A percentile compares a stretch with the other conserved stretches of the same genome.
phyloP scores from a whole-genome alignment of 2,888 invertebrate genomes.

The Gandaritis pyraliata region DNA sequence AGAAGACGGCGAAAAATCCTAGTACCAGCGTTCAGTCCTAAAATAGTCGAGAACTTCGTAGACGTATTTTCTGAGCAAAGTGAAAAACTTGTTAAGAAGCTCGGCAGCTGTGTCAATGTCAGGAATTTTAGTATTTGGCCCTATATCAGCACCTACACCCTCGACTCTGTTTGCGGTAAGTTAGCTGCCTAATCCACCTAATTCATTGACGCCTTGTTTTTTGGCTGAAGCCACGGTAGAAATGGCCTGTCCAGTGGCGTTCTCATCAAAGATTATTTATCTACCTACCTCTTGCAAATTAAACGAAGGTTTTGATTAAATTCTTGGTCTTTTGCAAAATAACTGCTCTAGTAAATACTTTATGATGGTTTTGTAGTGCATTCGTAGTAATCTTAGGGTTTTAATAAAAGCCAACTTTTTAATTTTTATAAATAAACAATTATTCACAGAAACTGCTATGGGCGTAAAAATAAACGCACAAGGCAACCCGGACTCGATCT shows the following conservation, averaged over 20 bases:
- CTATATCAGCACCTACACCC: constrained; percentile 81
- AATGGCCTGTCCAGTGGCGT: neutral
- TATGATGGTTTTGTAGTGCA: too few species aligned
- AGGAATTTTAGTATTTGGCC: constrained; percentile 80
- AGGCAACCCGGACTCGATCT: constrained; percentile 60
- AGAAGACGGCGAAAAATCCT: constrained; percentile 85
- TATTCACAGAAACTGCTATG: constrained; percentile 66
- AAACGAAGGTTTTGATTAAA: too few species aligned
- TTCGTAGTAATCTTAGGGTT: too few species aligned
- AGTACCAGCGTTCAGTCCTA: constrained; percentile 87
- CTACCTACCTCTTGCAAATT: too few species aligned
- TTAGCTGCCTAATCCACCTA: constrained; percentile 20
- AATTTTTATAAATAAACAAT: neutral
- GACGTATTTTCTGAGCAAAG: constrained; percentile 86
- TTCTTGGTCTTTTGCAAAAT: too few species aligned
- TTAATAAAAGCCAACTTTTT: too few species aligned
- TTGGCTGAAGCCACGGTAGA: too few species aligned
- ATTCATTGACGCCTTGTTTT: too few species aligned
- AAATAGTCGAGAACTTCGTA: constrained; percentile 86
- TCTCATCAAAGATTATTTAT: too few species aligned
- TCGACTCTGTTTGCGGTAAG: constrained; percentile 87
- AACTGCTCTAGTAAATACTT: too few species aligned
- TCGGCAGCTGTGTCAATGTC: constrained; percentile 54
- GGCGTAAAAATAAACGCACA: constrained; percentile 73
- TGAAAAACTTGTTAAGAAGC: constrained; percentile 69